Base-by-base conservation (phyloP, 2,797 vertebrate species). In the Parauchenoglanis punctatus region DNA sequence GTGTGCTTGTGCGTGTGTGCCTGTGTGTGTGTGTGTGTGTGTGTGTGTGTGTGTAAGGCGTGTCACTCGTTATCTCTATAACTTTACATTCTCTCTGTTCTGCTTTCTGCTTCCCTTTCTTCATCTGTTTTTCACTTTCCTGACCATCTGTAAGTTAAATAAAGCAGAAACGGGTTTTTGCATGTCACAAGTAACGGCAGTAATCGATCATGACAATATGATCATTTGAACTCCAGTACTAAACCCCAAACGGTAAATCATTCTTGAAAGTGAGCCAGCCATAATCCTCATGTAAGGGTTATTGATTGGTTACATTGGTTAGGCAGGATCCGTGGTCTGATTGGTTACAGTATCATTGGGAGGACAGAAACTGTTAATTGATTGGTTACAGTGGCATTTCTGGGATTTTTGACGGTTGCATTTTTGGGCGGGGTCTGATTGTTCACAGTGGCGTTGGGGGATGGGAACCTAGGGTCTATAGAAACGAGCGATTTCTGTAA, bases 281-380 rank as follows among this genome's bases (percentile, higher is more conserved):
- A n/a, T 52, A 17, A n/a, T 49, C 23, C 17, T 75, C 25, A 15
- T 46, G 25, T 15, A 52, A 52, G 10, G 25, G 46, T 13, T 49
- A 49, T 49, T 75, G 40, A 75, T 75, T 73, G 44, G 72, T 12
- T 75, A 49, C 72, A 75, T 75, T 75, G 35, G 35, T 49, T 49
- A 52, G 20, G 23, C 23, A 49, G 44, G 72, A 75, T 49, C 23
- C 12, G 15, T 72, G 7, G 0, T 12, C 40, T 46, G 65, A 65
- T 12, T 20, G 58, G 25, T 28, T 65, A 1, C 63, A 65, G 11
- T 11, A 65, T 1, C 25, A 61, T 63, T 63, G 4, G n/a, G 65
- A 10, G n/a, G n/a, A 67, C 11, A 12, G 65, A 31, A 15, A 31
- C 28, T 20, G 1, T 31, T 12, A 13, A 67, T 11, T 6, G 65